These are phyloP conservation scores for Madoqua kirkii DNA, from an alignment of 2,113 vertebrate genomes.

Conservation along the genomic window DNA sequence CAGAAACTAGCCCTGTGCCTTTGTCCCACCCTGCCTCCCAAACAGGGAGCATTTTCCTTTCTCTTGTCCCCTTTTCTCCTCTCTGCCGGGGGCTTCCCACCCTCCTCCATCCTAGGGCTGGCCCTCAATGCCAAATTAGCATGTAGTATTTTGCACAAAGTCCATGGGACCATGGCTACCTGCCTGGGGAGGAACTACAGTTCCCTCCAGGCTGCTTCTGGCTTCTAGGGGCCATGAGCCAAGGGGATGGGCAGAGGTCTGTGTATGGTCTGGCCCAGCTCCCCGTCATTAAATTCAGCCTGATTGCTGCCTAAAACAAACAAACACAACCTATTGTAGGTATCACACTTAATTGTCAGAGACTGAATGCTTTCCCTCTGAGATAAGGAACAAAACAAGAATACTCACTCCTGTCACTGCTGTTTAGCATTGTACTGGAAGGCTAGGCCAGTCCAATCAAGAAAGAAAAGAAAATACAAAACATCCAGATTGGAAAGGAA, in stretches of 20 bases:
- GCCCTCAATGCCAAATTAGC: constrained; percentile 78
- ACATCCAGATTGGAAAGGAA: neutral
- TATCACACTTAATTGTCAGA: neutral
- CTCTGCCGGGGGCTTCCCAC: constrained; percentile 30
- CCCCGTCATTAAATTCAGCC: constrained; percentile 68
- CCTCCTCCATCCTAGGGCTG: neutral
- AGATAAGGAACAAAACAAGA: neutral
- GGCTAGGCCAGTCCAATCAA: neutral
- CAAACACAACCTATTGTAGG: neutral
- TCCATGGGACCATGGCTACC: constrained; percentile 49
- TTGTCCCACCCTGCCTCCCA: constrained; percentile 23
- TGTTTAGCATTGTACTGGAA: neutral
- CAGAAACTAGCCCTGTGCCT: constrained; percentile 73
- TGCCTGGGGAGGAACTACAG: constrained; percentile 49
- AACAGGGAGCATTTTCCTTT: constrained; percentile 69
- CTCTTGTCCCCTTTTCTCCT: constrained; percentile 41
- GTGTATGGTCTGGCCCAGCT: constrained; percentile 53
- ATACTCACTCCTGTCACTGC: neutral
- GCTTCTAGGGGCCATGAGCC: constrained; percentile 24
- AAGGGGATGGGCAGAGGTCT: constrained; percentile 64
- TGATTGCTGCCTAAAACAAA: constrained; percentile 61
- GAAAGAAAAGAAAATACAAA: neutral
- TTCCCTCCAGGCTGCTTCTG: constrained; percentile 63
- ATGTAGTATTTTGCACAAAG: constrained; percentile 78
- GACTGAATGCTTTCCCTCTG: neutral